Base-by-base conservation (phyloP, 2,797 vertebrate genomes). In the Squalus acanthias region DNA sequence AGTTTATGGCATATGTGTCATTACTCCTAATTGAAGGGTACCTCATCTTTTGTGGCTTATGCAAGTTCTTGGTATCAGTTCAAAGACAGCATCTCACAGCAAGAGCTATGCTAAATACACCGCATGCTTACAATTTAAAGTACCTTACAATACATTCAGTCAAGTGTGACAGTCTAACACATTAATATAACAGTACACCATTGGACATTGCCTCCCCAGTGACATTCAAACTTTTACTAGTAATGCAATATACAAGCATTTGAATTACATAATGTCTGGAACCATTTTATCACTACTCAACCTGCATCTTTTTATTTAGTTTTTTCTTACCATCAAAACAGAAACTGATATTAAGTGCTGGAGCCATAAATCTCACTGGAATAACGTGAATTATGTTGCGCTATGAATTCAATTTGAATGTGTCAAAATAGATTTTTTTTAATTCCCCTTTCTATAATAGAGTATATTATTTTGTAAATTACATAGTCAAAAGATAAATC, bases 21-120 rank as follows among this genome's bases (percentile, higher is more conserved):
- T 76, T 95, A 57, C 70, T 57, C 24, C 69, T 57, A 76, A 76
- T 76, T 95, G 72, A 95, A 95, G 26, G 50, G 94, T 76, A 74
- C 3, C 70, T 60, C 91, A 10, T 57, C 94, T 95, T 95, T 57
- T 72, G 94, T 76, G 94, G 69, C 22, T 95, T 26, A 33, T 72
- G 69, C 70, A 74, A 95, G 46, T 95, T 74, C 50, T 69, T 95
- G 24, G 63, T 63, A 60, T 92, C 60, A n/a, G 26, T 76, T 57
- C 70, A 95, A 95, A 95, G 69, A 76, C 10, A 74, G 29, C 70
- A 57, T n/a, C 50, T 46, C 70, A 95, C 94, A 53, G 70, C 26
- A n/a, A 20, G 13, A 95, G 50, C 50, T 57, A 33, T 95, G 94
- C 94, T 76, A 95, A 95, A 53, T 95, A 60, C 70, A 95, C 39